Conservation (phyloP, 2,113 vertebrate genomes). For the Mirza zaza region DNA sequence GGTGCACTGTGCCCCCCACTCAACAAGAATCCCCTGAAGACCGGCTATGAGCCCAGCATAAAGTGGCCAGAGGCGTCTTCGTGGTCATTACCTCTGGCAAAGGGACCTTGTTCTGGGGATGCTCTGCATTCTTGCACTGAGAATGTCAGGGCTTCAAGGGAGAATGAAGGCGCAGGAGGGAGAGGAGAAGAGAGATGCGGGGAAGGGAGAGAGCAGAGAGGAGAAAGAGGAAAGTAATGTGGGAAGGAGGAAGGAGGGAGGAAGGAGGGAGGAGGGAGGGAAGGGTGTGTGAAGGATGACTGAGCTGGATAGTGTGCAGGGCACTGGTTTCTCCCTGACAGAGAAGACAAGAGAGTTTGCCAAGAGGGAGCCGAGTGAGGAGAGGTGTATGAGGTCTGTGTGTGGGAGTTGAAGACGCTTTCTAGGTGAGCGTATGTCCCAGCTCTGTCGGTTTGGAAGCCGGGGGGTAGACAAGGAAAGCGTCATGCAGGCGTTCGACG, state of each 20-base stretch:
- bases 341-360: neutral
- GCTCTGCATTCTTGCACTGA: neutral
- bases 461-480: fast-evolving
- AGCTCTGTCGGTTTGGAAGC: neutral
- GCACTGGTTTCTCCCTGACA: neutral
- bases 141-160: neutral
- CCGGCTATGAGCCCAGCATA: fast-evolving
- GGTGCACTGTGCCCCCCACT: neutral
- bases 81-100: neutral
- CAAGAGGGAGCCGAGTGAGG: neutral
- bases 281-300: neutral
- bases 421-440: fast-evolving
- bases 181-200: neutral
- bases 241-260: too few species aligned
- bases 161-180: neutral
- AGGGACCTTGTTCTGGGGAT: neutral
- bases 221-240: too few species aligned
- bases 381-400: fast-evolving
- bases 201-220: neutral
- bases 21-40: neutral
- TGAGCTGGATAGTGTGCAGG: neutral
- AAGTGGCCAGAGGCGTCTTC: neutral
- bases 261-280: too few species aligned
- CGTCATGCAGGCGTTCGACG: fast-evolving
- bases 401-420: neutral